A percentile compares a stretch with the other conserved stretches of the same genome.
These are phyloP conservation scores for Lonchura striata DNA, from an alignment of 2,113 vertebrate genomes.

Conservation along the genomic window DNA sequence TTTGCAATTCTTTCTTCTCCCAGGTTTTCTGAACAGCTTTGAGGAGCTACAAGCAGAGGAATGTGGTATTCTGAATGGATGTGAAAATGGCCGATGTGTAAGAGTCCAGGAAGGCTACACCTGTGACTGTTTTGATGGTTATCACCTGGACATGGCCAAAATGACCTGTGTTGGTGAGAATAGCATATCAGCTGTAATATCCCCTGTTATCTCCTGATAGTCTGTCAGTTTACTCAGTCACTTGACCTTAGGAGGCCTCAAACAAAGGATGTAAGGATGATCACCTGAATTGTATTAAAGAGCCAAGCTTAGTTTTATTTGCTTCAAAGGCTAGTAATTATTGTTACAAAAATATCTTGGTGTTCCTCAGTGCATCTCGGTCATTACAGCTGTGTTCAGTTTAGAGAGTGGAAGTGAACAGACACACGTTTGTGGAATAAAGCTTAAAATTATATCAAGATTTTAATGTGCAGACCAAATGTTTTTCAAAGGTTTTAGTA, in stretches of 20 bases:
- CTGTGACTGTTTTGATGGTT: conserved; percentile 97
- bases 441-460: background rate
- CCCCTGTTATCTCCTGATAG: background rate
- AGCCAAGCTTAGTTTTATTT: background rate
- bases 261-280: background rate
- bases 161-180: conserved; percentile 94
- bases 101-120: conserved; percentile 96
- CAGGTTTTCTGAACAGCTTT: conserved; percentile 81
- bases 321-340: background rate
- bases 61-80: conserved; percentile 94
- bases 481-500: background rate
- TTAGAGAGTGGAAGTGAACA: background rate
- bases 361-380: background rate
- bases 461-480: background rate
- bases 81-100: conserved; percentile 96
- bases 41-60: conserved; percentile 93
- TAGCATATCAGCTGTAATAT: background rate
- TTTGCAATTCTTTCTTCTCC: background rate
- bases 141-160: conserved; percentile 89
- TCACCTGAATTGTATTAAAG: background rate
- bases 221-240: background rate
- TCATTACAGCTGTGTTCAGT: background rate
- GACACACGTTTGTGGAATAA: background rate
- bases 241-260: background rate
- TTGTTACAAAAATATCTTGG: background rate